Conservation (phyloP, 1,140 invertebrate species). For the Anthonomus grandis region DNA sequence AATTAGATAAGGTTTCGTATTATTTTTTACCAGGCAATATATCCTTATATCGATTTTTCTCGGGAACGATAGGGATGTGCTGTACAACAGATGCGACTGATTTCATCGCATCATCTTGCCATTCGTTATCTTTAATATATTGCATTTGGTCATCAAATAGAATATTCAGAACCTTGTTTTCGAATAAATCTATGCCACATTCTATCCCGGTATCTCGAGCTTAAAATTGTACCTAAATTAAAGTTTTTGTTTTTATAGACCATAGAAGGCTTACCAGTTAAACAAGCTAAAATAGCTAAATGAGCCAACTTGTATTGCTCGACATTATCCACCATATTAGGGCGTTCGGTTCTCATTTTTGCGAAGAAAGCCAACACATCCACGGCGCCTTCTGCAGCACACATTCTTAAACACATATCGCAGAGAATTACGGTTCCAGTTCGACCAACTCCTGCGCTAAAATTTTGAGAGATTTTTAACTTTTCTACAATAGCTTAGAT, state of each 20-base stretch:
- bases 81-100: background rate
- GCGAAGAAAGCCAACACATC: constrained; percentile 83
- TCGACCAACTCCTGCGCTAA: constrained; percentile 76
- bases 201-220: background rate
- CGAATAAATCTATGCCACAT: background rate
- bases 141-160: constrained; percentile 33
- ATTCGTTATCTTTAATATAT: constrained; percentile 30
- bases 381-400: constrained; percentile 61
- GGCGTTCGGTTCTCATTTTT: constrained; percentile 72
- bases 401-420: constrained; percentile 72
- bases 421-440: constrained; percentile 80
- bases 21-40: constrained; percentile 36
- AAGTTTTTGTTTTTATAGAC: too few species aligned
- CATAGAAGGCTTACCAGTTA: constrained; percentile 17
- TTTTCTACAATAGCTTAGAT: background rate
- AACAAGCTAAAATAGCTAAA: constrained; percentile 36
- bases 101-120: constrained; percentile 38
- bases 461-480: constrained; percentile 20
- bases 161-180: too few species aligned
- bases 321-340: constrained; percentile 71
- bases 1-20: too few species aligned
- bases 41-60: constrained; percentile 34
- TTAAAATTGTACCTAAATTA: background rate
- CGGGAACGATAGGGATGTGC: constrained; percentile 2
- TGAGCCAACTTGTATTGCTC: constrained; percentile 46